Conservation (phyloP, 1,140 invertebrate species). For the Hycleus phaleratus region DNA sequence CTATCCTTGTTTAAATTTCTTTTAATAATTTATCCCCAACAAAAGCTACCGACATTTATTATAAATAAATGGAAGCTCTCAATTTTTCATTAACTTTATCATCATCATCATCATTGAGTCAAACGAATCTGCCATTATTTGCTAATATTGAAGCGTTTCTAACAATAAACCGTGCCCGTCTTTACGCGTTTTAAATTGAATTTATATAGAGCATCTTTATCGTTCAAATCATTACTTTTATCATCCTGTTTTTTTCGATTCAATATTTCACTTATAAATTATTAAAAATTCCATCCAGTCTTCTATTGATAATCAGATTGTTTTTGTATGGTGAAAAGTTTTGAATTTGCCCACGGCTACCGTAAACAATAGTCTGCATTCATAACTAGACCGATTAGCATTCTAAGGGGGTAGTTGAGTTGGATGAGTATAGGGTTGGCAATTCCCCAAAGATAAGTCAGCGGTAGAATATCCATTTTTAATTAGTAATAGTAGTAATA, state of each 20-base stretch:
- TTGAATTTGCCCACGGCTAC: not conserved
- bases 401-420: conserved; percentile 12
- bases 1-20: conserved; percentile 15
- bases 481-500: not conserved
- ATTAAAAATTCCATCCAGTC: too few species aligned
- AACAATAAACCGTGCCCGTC: too few species aligned
- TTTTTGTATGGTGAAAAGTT: not conserved
- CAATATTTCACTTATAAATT: too few species aligned
- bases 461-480: conserved; percentile 13
- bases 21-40: conserved; percentile 28
- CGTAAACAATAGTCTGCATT: conserved; percentile 19
- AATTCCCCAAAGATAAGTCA: conserved; percentile 11
- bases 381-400: conserved; percentile 19
- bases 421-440: conserved; percentile 2
- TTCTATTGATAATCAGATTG: too few species aligned
- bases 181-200: too few species aligned
- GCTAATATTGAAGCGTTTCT: too few species aligned
- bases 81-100: conserved; percentile 25
- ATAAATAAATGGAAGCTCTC: conserved; percentile 29
- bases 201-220: too few species aligned
- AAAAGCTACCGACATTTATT: conserved; percentile 16
- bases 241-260: too few species aligned
- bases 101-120: not conserved
- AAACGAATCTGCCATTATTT: too few species aligned
- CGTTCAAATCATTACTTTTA: too few species aligned